Evolutionary conservation across 1,140 invertebrate genomes (phyloP).

Genomic region (Agraylea sexmaculata): DNA sequence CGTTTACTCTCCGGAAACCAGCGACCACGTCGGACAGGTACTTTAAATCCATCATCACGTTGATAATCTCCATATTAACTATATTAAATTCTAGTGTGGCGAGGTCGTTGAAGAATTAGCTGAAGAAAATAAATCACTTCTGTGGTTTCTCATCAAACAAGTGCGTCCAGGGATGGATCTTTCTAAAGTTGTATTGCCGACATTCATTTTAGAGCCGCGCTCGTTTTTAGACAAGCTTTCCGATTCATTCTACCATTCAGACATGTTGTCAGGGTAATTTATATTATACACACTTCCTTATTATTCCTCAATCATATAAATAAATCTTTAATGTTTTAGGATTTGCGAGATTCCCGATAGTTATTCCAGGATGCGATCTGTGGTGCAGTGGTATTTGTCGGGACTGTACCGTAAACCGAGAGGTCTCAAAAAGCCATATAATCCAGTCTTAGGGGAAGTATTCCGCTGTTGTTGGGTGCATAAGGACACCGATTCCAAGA

Average conservation of each 20-base stretch:
- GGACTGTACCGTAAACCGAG: conserved; percentile 84
- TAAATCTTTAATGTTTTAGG: conserved; percentile 10
- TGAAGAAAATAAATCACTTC: conserved; percentile 88
- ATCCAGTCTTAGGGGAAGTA: conserved; percentile 84
- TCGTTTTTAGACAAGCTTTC: conserved; percentile 89
- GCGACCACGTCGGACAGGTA: conserved; percentile 20
- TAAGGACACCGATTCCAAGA: conserved; percentile 62
- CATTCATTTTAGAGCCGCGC: conserved; percentile 79
- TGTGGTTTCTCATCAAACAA: conserved; percentile 91
- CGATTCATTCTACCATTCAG: conserved; percentile 89
- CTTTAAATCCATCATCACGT: neutral
- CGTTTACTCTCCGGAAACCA: conserved; percentile 15
- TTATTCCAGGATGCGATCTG: conserved; percentile 83
- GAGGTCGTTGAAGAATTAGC: conserved; percentile 85
- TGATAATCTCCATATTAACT: neutral
- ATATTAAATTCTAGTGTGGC: conserved; percentile 49
- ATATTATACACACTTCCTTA: conserved; percentile 15
- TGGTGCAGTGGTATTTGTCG: conserved; percentile 82
- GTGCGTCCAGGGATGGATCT: conserved; percentile 92
- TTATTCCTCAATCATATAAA: neutral
- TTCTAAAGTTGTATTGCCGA: conserved; percentile 88
- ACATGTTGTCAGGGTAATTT: conserved; percentile 73
- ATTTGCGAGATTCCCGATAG: no score
- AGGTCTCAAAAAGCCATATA: conserved; percentile 93
- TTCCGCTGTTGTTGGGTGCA: conserved; percentile 88